Evolutionary conservation across 35 echinoderm and acorn worm genomes (phyloP).

Genomic region (Stichopus chloronotus): DNA sequence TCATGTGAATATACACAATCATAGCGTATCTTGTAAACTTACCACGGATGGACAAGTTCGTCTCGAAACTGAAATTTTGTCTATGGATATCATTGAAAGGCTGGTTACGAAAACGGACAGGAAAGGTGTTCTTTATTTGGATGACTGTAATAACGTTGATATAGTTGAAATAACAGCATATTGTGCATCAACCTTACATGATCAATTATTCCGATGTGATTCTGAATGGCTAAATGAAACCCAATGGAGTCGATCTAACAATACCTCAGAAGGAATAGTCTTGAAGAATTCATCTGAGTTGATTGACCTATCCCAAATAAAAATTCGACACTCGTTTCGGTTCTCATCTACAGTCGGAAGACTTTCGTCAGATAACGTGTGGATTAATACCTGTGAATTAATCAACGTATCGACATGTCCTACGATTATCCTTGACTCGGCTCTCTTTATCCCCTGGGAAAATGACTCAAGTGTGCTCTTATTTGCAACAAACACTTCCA

Average conservation of each 20-base stretch:
- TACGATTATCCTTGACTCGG: background rate
- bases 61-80: background rate
- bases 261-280: background rate
- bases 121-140: background rate
- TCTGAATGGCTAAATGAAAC: conserved; percentile 11
- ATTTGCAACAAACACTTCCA: background rate
- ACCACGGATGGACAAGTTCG: background rate
- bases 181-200: background rate
- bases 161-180: background rate
- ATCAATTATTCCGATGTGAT: background rate
- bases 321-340: background rate
- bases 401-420: background rate
- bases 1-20: too few relatives aligned
- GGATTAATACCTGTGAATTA: background rate
- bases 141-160: background rate
- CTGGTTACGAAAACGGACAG: background rate
- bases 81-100: background rate
- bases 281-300: background rate
- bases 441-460: background rate
- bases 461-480: background rate
- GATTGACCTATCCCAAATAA: background rate
- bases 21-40: background rate
- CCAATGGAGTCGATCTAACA: background rate
- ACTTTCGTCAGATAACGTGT: background rate
- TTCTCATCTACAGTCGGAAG: background rate